Evolutionary conservation across 92 coral and sea anemone species (phyloP).

Genomic region (Phenganax subtilis): DNA sequence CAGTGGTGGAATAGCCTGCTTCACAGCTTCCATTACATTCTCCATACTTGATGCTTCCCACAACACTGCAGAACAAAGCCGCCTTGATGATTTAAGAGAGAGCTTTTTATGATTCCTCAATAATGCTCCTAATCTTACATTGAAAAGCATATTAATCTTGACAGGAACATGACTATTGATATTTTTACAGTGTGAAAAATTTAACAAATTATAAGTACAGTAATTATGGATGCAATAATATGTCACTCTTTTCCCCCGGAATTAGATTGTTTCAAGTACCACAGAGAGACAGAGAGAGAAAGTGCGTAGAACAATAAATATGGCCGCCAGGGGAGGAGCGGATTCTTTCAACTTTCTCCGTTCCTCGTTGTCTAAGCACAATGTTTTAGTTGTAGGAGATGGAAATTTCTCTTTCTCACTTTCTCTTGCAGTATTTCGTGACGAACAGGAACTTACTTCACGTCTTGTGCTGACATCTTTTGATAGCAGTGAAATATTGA

Average conservation of each 20-base stretch:
- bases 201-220: too few species aligned
- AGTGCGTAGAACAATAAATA: not conserved
- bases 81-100: not conserved
- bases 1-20: constrained; percentile 67
- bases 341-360: constrained; percentile 52
- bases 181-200: not conserved
- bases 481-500: constrained; percentile 59
- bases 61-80: not conserved
- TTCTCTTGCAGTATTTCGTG: constrained; percentile 58
- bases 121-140: not conserved
- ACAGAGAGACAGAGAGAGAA: not conserved
- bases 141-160: not conserved
- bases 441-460: constrained; percentile 28
- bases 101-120: not conserved
- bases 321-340: constrained; percentile 18
- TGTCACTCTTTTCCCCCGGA: not conserved
- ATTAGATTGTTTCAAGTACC: not conserved
- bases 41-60: constrained; percentile 11
- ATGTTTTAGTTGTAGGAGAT: constrained; percentile 86
- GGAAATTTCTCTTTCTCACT: constrained; percentile 92
- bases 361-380: constrained; percentile 52
- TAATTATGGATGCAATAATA: not conserved
- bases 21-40: constrained; percentile 33
- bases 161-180: not conserved
- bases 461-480: constrained; percentile 72